Evolutionary conservation across 1,140 invertebrate species (phyloP), one percentile per base, ranked within the genome.

Genomic region (Heliconius hewitsoni): DNA sequence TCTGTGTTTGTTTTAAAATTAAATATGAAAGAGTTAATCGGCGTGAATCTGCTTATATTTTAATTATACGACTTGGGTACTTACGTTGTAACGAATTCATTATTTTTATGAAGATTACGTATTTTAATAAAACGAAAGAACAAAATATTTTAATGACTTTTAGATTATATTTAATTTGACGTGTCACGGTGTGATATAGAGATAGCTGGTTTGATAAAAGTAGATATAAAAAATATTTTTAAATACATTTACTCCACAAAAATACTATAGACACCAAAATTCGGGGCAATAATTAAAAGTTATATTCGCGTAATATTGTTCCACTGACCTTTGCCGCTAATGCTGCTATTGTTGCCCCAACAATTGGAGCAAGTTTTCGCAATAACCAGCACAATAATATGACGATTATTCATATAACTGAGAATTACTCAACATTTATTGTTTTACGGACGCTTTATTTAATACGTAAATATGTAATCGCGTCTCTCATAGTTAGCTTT

Each of bases 361-460:
- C 83, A 86, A 88, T 87, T 87, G 85, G 82, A 87, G 85, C 83
- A 82, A 86, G 83, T 89, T 91, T 91, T 91, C 90, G 90, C 87
- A 90, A 91, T 85, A 82, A 81, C 79, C 73, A 84, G 84, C 77
- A 84, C 85, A 86, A 82, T 77, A 77, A 77, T 78, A 87, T 86
- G 85, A 84, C 83, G 86, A 85, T 86, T 86, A 87, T 83, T 84
- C 83, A 87, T 85, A 87, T 85, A 82, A 86, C 84, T 85, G 86
- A 85, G 87, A 88, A 87, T 93, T 92, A 90, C 90, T 86, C 90
- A 91, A 94, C 86, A 85, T 82, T 90, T 88, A 93, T 90, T 92
- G 90, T 92, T 90, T 91, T 90, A 93, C 78, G 71, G 34, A 76
- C 85, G 81, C 83, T 90, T 90, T 90, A 90, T 90, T 88, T 92